Percentiles rank a stretch among this genome's conserved stretches.
phyloP scores from a whole-genome alignment of 2,113 vertebrate genomes.

The mouse (Mus musculus) region GRCm39 chr11:52731501-52732000 shows the following conservation, averaged over 20 bases:
- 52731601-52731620: not conserved
- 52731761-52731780: not conserved
- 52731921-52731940: not conserved
- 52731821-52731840: not conserved
- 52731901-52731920: not conserved
- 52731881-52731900: too few species aligned
- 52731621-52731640: too few species aligned
- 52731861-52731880: not conserved
- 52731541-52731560: not conserved
- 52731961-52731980: not conserved
- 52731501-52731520: not conserved
- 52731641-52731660: not conserved
- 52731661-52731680: not conserved
- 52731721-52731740: not conserved
- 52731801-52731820: not conserved
- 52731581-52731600: too few species aligned
- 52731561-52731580: not conserved
- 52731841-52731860: not conserved
- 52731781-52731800: not conserved
- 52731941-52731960: slow-evolving; percentile 33
- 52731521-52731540: not conserved
- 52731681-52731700: not conserved
- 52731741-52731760: not conserved
- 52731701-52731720: not conserved
- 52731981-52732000: not conserved